A percentile compares a stretch with the other conserved stretches of the same genome.
phyloP scores from a whole-genome alignment of 2,113 vertebrate genomes.

The Columba livia region DNA sequence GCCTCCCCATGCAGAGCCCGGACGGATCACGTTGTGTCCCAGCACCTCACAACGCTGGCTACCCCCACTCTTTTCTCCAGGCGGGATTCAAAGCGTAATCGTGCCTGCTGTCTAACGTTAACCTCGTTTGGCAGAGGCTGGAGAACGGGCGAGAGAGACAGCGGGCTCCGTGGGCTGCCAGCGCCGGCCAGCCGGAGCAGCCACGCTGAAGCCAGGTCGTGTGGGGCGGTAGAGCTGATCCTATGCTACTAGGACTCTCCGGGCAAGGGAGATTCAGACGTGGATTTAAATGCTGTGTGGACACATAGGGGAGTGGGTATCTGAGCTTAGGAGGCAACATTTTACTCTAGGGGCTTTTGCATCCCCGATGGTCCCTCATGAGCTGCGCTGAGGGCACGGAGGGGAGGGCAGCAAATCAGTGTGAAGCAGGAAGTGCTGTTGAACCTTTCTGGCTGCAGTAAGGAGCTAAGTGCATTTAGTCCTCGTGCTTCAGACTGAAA shows the following conservation, averaged over 20 bases:
- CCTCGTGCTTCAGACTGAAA: background rate
- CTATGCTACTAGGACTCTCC: background rate
- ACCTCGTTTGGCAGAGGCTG: background rate
- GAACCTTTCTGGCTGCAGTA: background rate
- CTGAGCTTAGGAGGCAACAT: background rate
- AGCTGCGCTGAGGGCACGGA: fast-evolving
- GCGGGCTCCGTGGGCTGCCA: background rate
- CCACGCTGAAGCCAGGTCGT: background rate
- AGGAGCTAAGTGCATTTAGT: background rate
- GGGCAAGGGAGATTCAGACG: background rate
- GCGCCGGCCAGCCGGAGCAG: background rate
- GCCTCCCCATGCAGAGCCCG: conserved; percentile 27
- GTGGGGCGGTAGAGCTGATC: background rate
- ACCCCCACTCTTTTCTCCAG: background rate
- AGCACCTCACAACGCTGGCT: background rate
- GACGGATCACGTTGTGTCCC: background rate
- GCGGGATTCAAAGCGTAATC: background rate
- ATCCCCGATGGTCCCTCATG: background rate
- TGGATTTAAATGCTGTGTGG: background rate
- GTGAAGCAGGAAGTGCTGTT: background rate
- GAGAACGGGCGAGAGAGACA: background rate
- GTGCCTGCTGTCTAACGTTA: background rate
- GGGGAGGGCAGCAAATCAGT: background rate
- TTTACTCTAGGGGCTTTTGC: background rate
- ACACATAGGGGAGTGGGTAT: background rate